These are phyloP conservation scores for Meteorus cinctellus DNA, from an alignment of 2,888 invertebrate genomes.

Conservation along the genomic window DNA sequence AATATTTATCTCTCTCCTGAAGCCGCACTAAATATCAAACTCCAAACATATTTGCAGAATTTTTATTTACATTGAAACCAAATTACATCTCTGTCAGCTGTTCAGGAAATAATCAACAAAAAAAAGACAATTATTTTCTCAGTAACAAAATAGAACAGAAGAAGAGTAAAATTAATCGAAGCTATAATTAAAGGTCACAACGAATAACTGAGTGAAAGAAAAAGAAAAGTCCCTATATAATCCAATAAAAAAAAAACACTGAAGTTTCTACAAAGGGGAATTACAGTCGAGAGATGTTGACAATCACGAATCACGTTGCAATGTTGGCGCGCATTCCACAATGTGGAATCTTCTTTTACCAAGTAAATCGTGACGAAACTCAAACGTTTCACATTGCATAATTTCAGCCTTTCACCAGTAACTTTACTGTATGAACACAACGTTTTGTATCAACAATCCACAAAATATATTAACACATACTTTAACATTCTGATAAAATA, in stretches of 20 bases:
- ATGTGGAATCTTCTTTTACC: conserved; percentile 14
- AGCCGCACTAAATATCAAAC: no score
- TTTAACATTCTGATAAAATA: background rate
- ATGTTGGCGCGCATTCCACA: background rate
- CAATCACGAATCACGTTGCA: conserved; percentile 11
- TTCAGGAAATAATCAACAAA: no score
- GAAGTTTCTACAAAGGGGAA: conserved; percentile 15
- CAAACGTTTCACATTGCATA: conserved; percentile 34
- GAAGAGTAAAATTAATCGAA: background rate
- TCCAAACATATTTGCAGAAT: no score
- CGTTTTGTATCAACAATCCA: background rate
- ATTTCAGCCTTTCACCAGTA: conserved; percentile 32
- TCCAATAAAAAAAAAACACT: conserved; percentile 3
- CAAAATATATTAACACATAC: no score
- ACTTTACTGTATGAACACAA: background rate
- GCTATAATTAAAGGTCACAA: background rate
- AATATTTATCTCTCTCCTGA: no score
- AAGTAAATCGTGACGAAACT: conserved; percentile 25
- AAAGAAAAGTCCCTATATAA: background rate
- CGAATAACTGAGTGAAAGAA: background rate
- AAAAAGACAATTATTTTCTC: background rate
- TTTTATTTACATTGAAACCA: no score
- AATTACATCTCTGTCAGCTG: no score
- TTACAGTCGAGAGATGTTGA: conserved; percentile 7
- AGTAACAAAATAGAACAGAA: background rate